Percentiles rank a stretch among this genome's conserved stretches.
These are phyloP conservation scores for Tenthredo livida DNA, from an alignment of 2,888 invertebrate species.

Conservation along the genomic window DNA sequence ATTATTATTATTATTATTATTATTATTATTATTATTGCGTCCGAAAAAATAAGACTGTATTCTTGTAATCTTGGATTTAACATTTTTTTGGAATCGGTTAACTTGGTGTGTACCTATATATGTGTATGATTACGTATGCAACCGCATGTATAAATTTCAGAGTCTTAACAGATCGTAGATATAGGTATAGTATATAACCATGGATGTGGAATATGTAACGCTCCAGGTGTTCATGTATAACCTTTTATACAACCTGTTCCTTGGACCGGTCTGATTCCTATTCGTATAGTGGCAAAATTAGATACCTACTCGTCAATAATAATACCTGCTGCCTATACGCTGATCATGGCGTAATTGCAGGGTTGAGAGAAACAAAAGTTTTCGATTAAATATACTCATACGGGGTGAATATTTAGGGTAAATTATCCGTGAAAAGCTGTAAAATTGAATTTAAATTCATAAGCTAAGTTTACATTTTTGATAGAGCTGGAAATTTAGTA, in stretches of 20 bases:
- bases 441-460: too few species aligned
- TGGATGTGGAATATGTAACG: not conserved
- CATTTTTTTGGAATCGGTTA: not conserved
- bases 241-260: constrained; percentile 25
- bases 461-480: too few species aligned
- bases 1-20: not conserved
- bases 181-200: not conserved
- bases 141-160: not conserved
- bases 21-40: not conserved
- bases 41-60: not conserved
- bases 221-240: not conserved
- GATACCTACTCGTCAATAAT: not conserved
- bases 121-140: not conserved
- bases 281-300: constrained; percentile 8
- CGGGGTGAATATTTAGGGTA: too few species aligned
- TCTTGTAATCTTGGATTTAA: not conserved
- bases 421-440: too few species aligned
- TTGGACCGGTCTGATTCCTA: constrained; percentile 28
- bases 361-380: not conserved
- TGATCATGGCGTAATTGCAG: not conserved
- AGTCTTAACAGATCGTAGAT: not conserved
- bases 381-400: too few species aligned
- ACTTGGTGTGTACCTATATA: not conserved
- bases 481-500: too few species aligned
- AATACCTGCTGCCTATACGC: not conserved